Evolutionary conservation across 1,140 invertebrate genomes (phyloP), one percentile per base, ranked within the genome.

Genomic region (Lordiphosa clarofinis): DNA sequence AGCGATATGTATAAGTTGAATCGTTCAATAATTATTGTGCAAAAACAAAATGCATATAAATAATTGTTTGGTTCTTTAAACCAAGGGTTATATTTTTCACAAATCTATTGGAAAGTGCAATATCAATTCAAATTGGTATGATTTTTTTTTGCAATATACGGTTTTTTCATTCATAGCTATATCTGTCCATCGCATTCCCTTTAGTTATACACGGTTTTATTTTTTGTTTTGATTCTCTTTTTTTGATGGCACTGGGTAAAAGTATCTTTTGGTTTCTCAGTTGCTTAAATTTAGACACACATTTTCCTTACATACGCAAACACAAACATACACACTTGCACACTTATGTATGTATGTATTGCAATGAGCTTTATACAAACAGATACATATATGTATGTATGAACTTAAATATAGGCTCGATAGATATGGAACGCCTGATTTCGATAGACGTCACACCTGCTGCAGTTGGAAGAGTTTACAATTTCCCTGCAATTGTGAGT

Each of bases 201-300:
- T 5, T 31, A 31, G 28, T 31, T 31, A 31, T 31, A 31, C 8
- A 31, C 28, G 28, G 28, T 21, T 38, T 53, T 33, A 10, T 46
- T 24, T 50, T 39, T 60, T 60, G 49, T 60, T 39, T 44, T 47
- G 36, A 38, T 38, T 40, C 55, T 59, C 40, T 19, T 33, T 11
- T 37, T 60, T 61, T 61, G 11, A 35, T 48, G 58, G 35, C 52
- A 54, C 37, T 55, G 52, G 43, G 58, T 56, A 57, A 57, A 56
- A 49, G 35, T 61, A 56, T 61, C 53, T 56, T 28, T 44, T 42
- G 38, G 8, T 55, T 40, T 48, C 28, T 44, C 7, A 15, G 7
- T 40, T 40, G 38, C 36, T 59, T 61, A 61, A 61, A 56, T 61
- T 48, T 55, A 61, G 58, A 56, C 13, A 39, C 37, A 24, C 37